Conservation (phyloP, 2,888 invertebrate species). For the Craniophora ligustri region DNA sequence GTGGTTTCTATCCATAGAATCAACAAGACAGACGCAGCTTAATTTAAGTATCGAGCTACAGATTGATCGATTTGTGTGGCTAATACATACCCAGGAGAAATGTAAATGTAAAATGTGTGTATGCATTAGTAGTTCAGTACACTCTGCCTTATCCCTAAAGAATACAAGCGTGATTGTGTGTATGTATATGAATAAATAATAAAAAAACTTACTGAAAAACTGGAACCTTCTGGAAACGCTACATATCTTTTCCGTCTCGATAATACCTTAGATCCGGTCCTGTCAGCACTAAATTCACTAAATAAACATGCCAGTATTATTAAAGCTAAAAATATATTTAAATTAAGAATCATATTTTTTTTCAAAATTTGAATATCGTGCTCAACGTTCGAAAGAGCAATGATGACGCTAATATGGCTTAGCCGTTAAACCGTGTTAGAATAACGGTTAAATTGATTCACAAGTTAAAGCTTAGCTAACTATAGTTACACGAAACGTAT, state of each 20-base stretch:
- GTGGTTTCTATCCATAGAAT: no score
- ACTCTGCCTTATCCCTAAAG: no score
- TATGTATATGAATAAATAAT: constrained; percentile 1
- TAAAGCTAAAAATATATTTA: constrained; percentile 8
- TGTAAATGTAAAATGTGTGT: no score
- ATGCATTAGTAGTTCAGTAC: no score
- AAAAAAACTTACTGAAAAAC: constrained; percentile 89
- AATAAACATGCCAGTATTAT: constrained; percentile 25
- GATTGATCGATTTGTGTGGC: no score
- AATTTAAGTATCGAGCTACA: no score
- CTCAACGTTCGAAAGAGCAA: constrained; percentile 13
- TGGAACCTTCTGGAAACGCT: constrained; percentile 92
- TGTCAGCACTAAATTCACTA: constrained; percentile 18
- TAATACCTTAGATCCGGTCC: constrained; percentile 62
- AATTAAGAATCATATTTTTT: constrained; percentile 39
- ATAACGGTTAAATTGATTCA: constrained; percentile 49
- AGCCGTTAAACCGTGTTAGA: constrained; percentile 30
- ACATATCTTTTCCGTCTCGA: constrained; percentile 90
- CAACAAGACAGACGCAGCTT: no score
- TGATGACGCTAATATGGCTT: constrained; percentile 17
- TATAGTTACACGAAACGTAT: constrained; percentile 31
- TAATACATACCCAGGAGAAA: no score
- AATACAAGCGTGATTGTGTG: no score
- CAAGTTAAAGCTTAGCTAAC: constrained; percentile 34
- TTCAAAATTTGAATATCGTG: constrained; percentile 6